Base-by-base conservation (phyloP, 2,113 vertebrate species). In the Syrmaticus mikado region DNA sequence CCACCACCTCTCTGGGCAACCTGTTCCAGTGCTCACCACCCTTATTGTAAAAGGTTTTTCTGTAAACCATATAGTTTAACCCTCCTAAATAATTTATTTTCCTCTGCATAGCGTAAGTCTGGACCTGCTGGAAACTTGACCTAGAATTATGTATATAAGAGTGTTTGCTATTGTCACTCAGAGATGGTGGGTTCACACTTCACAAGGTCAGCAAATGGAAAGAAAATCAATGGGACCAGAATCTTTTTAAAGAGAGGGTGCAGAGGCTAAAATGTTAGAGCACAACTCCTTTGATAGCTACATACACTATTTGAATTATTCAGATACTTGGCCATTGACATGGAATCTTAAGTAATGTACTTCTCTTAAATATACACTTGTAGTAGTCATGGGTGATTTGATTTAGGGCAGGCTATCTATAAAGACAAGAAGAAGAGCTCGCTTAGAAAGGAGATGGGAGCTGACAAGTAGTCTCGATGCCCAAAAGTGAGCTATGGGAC, bases 21-120 rank as follows among this genome's bases (percentile, higher is more conserved):
- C 50, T 52, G 50, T 27, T 27, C 50, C 50, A 52, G 25, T 27
- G 25, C 13, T 52, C 50, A 52, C 13, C 50, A 52, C 50, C 25
- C 25, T 52, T 27, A 52, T 25, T 52, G 50, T 27, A 52, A 52
- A 15, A 27, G 8, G 25, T 5, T 52, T 52, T 74, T 91, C 21
- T 86, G 55, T 87, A 89, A 95, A 25, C 41, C 65, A 27, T 66
- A 40, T 40, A 76, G 32, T 48, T 87, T 87, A 95, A 82, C 6
- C 20, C 36, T 53, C 17, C 18, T 53, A 12, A 93, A 45, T 50
- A 12, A 60, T 67, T 87, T 85, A 10, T 25, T 8, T 89, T 85
- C 55, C 66, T 87, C 67, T 46, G 28, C n/a, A 34, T 46, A 46
- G 27, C n/a, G 11, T 70, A 71, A 74, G 71, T 72, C 25, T 46